Evolutionary conservation across 1,140 invertebrate species (phyloP).

Genomic region (Zaprionus davidi): DNA sequence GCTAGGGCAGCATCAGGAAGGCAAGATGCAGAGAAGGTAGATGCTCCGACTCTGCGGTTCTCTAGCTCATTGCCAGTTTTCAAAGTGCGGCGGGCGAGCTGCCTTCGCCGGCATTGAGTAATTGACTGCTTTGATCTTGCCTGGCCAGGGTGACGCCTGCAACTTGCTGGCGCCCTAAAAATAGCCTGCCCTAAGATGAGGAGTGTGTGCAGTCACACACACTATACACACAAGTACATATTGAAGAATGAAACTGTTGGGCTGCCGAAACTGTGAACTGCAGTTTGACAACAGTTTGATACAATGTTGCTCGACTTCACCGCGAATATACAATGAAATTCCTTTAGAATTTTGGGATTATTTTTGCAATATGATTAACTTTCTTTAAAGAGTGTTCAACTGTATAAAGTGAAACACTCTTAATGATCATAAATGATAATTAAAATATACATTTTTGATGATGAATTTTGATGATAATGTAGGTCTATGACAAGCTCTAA

Average conservation of each 20-base stretch:
- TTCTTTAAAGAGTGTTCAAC: too few species aligned
- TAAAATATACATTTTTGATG: too few species aligned
- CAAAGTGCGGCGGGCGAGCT: conserved; percentile 50
- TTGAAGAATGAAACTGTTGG: not conserved
- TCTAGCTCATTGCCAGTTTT: conserved; percentile 80
- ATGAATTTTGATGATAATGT: too few species aligned
- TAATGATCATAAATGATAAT: too few species aligned
- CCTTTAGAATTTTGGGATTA: not conserved
- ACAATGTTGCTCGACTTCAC: not conserved
- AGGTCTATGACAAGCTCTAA: too few species aligned
- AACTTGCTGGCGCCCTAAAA: conserved; percentile 48
- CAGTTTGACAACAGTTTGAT: not conserved
- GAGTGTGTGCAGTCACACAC: not conserved
- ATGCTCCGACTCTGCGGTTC: conserved; percentile 54
- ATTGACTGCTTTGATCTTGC: conserved; percentile 77
- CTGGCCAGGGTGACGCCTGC: conserved; percentile 44
- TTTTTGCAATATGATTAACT: not conserved
- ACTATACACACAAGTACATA: not conserved
- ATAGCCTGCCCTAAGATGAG: conserved; percentile 46
- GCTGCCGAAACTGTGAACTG: not conserved
- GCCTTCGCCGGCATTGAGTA: conserved; percentile 69
- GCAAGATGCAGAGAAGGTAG: not conserved
- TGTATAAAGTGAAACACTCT: too few species aligned
- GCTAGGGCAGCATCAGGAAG: conserved; percentile 19
- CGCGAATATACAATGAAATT: not conserved